phyloP scores from a whole-genome alignment of 2,888 invertebrate species.

The Baronia brevicornis region DNA sequence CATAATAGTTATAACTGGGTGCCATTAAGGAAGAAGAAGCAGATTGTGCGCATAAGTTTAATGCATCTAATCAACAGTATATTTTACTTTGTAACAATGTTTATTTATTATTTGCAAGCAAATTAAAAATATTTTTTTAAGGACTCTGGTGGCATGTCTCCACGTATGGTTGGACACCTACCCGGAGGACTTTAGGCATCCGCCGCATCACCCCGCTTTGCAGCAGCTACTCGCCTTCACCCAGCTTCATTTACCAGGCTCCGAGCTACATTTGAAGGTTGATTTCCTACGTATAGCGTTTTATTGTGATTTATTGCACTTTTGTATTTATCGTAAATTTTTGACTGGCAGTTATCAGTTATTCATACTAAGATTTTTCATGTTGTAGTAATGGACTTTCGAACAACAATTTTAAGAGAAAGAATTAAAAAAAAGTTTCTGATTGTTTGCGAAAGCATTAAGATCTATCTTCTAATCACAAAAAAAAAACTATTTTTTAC shows the following conservation, averaged over 20 bases:
- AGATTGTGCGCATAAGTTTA: too few species aligned
- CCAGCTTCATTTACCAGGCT: conserved; percentile 85
- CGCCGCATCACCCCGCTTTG: conserved; percentile 86
- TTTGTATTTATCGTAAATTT: not conserved
- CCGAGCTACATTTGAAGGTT: conserved; percentile 86
- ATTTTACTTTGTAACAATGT: too few species aligned
- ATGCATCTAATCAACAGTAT: too few species aligned
- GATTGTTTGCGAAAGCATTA: too few species aligned
- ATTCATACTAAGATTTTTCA: too few species aligned
- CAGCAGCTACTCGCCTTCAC: conserved; percentile 90
- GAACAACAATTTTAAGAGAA: too few species aligned
- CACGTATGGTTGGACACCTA: conserved; percentile 99
- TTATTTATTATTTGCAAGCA: conserved; percentile 1
- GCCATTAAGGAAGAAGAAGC: too few species aligned
- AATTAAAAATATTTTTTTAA: conserved; percentile 33
- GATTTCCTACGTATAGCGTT: conserved; percentile 8
- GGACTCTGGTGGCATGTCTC: conserved; percentile 90
- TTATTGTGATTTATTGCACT: not conserved
- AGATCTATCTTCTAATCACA: too few species aligned
- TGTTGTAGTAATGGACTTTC: too few species aligned
- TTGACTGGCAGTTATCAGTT: not conserved
- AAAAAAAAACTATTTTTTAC: too few species aligned
- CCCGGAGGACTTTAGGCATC: conserved; percentile 93
- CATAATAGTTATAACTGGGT: too few species aligned
- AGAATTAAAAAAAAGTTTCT: too few species aligned